phyloP scores from a whole-genome alignment of 2,797 vertebrate genomes.

The Spinus olivaceus region DNA sequence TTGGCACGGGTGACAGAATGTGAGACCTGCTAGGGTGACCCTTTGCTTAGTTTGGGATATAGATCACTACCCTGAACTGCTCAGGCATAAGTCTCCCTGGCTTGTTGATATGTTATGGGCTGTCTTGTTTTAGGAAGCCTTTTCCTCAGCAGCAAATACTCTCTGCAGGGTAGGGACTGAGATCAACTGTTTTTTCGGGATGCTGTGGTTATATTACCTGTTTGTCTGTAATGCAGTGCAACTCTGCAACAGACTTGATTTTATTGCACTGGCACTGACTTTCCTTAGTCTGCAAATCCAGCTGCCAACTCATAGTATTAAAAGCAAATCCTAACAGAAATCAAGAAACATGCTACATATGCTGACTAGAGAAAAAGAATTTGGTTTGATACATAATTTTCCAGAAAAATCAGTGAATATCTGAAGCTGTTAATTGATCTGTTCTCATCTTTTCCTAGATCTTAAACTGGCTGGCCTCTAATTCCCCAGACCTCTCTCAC shows the following conservation, averaged over 20 bases:
- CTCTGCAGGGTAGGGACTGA: neutral
- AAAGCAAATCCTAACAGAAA: neutral
- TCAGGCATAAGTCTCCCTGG: neutral
- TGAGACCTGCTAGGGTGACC: neutral
- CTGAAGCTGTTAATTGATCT: neutral
- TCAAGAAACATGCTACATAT: neutral
- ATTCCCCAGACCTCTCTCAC: neutral
- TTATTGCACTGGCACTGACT: neutral
- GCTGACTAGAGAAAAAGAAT: neutral
- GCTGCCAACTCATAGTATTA: neutral
- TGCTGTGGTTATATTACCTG: neutral
- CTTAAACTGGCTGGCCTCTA: neutral
- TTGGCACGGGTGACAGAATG: neutral
- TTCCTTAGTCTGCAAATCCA: neutral
- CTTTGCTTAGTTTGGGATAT: neutral
- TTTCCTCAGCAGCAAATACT: neutral
- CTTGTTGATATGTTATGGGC: neutral
- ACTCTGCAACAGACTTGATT: neutral
- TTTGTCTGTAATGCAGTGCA: neutral
- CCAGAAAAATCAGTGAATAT: neutral
- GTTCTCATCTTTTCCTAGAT: neutral
- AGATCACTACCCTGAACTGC: neutral
- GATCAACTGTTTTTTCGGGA: neutral
- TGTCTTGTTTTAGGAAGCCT: neutral
- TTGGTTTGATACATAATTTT: neutral